Percentiles rank a stretch among this genome's conserved stretches.
phyloP scores from a whole-genome alignment of 2,888 invertebrate species.

The Rosalia funebris region DNA sequence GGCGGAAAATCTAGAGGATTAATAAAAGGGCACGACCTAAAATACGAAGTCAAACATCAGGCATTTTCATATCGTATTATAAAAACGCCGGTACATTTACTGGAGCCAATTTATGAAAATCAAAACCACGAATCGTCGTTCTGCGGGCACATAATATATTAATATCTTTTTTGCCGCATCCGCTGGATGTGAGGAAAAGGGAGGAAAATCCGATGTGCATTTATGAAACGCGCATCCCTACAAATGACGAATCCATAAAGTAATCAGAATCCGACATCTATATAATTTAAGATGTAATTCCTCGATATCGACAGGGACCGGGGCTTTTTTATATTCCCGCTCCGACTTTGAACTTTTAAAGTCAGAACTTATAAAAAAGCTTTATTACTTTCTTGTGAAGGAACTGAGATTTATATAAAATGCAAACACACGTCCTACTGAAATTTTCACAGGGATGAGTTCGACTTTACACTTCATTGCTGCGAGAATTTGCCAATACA shows the following conservation, averaged over 20 bases:
- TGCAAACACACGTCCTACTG: slow-evolving; percentile 52
- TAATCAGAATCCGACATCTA: slow-evolving; percentile 52
- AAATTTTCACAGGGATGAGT: slow-evolving; percentile 41
- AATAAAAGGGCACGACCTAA: slow-evolving; percentile 20
- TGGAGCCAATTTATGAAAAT: slow-evolving; percentile 43
- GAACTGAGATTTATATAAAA: slow-evolving; percentile 54
- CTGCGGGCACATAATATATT: slow-evolving; percentile 14
- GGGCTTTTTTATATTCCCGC: slow-evolving; percentile 47
- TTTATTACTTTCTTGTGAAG: slow-evolving; percentile 53
- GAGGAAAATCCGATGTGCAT: slow-evolving; percentile 21
- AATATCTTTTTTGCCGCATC: slow-evolving; percentile 6
- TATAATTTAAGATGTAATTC: slow-evolving; percentile 54
- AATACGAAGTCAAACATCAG: slow-evolving; percentile 36
- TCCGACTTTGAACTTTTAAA: slow-evolving; percentile 46
- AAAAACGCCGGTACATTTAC: slow-evolving; percentile 24
- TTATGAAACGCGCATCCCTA: slow-evolving; percentile 11
- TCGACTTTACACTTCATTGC: slow-evolving; percentile 37
- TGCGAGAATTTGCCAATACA: slow-evolving; percentile 34
- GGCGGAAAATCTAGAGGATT: slow-evolving; percentile 10
- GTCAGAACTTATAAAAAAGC: slow-evolving; percentile 52
- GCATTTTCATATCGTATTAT: slow-evolving; percentile 36
- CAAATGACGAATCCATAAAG: slow-evolving; percentile 47
- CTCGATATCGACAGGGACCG: slow-evolving; percentile 47
- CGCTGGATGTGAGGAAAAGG: background rate
- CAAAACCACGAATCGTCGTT: slow-evolving; percentile 32